phyloP scores from a whole-genome alignment of 2,113 vertebrate genomes.

The Carlito syrichta region DNA sequence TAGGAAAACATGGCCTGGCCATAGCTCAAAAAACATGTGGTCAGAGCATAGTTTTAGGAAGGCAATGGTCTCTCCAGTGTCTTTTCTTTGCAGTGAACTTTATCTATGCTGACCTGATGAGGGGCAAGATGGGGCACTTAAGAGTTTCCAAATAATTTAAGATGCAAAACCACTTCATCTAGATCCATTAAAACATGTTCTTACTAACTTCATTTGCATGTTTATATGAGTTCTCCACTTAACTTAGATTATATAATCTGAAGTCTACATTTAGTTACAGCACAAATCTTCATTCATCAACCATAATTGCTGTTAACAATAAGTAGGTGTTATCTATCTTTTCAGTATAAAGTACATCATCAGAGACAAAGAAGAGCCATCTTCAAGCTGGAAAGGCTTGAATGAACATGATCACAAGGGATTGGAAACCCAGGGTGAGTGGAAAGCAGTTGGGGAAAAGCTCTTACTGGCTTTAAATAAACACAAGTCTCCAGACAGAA shows the following conservation, averaged over 20 bases:
- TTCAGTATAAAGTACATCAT: neutral
- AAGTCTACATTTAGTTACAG: slow-evolving; percentile 20
- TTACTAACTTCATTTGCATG: slow-evolving; percentile 55
- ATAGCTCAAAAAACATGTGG: too few species aligned
- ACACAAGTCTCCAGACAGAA: slow-evolving; percentile 37
- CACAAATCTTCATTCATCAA: slow-evolving; percentile 32
- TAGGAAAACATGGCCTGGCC: too few species aligned
- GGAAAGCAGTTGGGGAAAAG: neutral
- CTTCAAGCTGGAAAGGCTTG: neutral
- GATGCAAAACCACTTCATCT: slow-evolving; percentile 51
- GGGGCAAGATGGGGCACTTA: neutral
- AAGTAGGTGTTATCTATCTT: neutral
- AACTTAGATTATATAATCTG: neutral
- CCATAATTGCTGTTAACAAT: neutral
- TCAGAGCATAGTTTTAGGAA: too few species aligned
- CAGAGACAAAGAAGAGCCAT: neutral
- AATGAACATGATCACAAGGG: neutral
- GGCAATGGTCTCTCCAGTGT: too few species aligned
- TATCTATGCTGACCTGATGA: neutral
- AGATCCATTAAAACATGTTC: slow-evolving; percentile 48
- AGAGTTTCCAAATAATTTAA: slow-evolving; percentile 35
- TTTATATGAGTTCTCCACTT: slow-evolving; percentile 49
- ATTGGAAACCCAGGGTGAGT: neutral
- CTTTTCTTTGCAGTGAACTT: slow-evolving; percentile 12
- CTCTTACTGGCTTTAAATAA: slow-evolving; percentile 22